Base-by-base conservation (phyloP, 2,888 invertebrate genomes). In the Cyrtodaria siliqua region DNA sequence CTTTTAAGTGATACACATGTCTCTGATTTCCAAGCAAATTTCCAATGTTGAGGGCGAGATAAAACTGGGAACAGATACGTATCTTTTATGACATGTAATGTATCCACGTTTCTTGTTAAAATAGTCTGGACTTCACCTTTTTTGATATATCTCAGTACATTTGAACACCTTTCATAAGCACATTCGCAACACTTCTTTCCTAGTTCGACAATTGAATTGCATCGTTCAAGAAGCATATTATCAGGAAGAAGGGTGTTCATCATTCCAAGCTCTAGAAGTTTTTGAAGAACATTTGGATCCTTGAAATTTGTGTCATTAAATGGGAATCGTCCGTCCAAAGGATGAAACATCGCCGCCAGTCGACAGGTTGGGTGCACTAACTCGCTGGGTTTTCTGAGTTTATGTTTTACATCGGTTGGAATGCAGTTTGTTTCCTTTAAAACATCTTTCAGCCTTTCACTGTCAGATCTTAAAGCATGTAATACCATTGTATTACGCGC, bases 241-340 rank as follows among this genome's bases (percentile, higher is more conserved):
- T 57, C 61, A 2, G 81, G 50, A 9, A 87, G 33, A 24, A 71
- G 60, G 52, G 75, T 59, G 23, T 44, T 38, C 24, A 72, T 64
- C 87, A 88, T 86, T 8, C 87, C 87, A 16, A 88, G 77, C n/a
- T 66, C 33, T 26, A 55, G 44, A 9, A 88, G 53, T 9, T 64
- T 42, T 8, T 44, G 53, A n/a, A 84, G 63, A n/a, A 59, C 44
- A 23, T 38, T 23, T 64, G 47, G 24, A n/a, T 56, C 18, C 33
- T 56, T 57, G 33, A 60, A 57, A 12, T 67, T 27, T 12, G 9
- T 6, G 4, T 44, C 20, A 18, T 44, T 72, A 24, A 75, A 33
- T 4, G 88, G 87, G 70, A 90, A 90, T 6, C 82, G 40, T 18
- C 73, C 86, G 49, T 91, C 90, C 2, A 57, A 68, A 16, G 55